phyloP scores from a whole-genome alignment of 2,888 invertebrate genomes.

The Parapristionchus giblindavisi region DNA sequence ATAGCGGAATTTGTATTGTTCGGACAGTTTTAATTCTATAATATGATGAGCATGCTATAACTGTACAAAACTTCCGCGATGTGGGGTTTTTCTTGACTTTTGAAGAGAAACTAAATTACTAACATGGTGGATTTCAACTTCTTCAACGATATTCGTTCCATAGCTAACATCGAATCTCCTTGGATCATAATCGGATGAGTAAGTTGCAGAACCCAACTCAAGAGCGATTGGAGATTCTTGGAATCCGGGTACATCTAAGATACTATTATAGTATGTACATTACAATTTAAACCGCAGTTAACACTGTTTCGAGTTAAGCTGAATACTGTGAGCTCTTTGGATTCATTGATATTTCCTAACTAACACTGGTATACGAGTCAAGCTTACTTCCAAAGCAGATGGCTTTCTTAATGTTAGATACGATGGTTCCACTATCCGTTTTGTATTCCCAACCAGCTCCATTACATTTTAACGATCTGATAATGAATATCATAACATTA shows the following conservation, averaged over 20 bases:
- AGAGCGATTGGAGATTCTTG: slow-evolving; percentile 29
- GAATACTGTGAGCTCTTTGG: too few species aligned
- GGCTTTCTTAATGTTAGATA: background rate
- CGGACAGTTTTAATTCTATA: too few species aligned
- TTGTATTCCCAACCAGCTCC: background rate
- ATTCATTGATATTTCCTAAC: too few species aligned
- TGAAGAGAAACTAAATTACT: background rate
- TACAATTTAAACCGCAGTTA: background rate
- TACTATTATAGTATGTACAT: background rate
- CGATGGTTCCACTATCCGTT: background rate
- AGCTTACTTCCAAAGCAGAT: slow-evolving; percentile 23
- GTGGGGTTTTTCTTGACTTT: background rate
- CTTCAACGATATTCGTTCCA: background rate
- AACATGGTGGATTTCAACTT: background rate
- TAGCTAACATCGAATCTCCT: slow-evolving; percentile 8
- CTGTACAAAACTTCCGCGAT: background rate
- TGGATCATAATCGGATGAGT: slow-evolving; percentile 8
- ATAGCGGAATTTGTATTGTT: too few species aligned
- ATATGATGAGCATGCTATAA: background rate
- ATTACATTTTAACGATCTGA: background rate
- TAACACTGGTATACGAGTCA: too few species aligned
- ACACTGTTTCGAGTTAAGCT: too few species aligned
- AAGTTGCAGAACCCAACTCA: background rate
- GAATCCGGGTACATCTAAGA: background rate
- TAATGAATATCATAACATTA: too few species aligned